Percentiles rank a stretch among this genome's conserved stretches.
Conservation (phyloP, 2,888 invertebrate genomes). For the Caenorhabditis sp. region DNA sequence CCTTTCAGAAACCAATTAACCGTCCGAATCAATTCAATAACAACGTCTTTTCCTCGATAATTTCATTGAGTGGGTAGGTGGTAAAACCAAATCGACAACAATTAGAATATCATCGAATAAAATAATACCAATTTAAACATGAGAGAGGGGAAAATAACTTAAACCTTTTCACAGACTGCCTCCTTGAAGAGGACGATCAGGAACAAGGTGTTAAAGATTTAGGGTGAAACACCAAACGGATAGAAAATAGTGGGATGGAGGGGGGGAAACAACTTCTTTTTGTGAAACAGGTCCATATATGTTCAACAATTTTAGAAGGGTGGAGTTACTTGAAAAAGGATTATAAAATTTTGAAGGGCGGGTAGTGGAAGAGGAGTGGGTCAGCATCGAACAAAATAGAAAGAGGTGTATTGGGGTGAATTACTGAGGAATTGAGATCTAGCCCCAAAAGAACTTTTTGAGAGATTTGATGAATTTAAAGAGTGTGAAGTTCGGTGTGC, state of each 20-base stretch:
- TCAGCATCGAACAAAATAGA: slow-evolving; percentile 31
- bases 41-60: slow-evolving; percentile 6
- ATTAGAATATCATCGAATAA: slow-evolving; percentile 18
- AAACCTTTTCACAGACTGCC: slow-evolving; percentile 7
- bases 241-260: background rate
- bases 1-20: too few species aligned
- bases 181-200: background rate
- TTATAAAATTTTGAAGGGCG: slow-evolving; percentile 11
- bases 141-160: slow-evolving; percentile 33
- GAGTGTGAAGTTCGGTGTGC: slow-evolving; percentile 9
- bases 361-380: slow-evolving; percentile 15
- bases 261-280: slow-evolving; percentile 35
- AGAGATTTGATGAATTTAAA: slow-evolving; percentile 44
- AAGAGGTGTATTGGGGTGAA: slow-evolving; percentile 11
- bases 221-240: slow-evolving; percentile 35
- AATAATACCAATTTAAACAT: slow-evolving; percentile 14
- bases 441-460: slow-evolving; percentile 43
- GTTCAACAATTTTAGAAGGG: slow-evolving; percentile 36
- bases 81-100: slow-evolving; percentile 19
- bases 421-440: slow-evolving; percentile 59
- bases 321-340: background rate
- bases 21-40: background rate
- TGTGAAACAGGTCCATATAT: slow-evolving; percentile 55
- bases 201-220: slow-evolving; percentile 13
- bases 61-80: slow-evolving; percentile 5